phyloP scores from a whole-genome alignment of 2,797 vertebrate species.

The Diplodus sargus region DNA sequence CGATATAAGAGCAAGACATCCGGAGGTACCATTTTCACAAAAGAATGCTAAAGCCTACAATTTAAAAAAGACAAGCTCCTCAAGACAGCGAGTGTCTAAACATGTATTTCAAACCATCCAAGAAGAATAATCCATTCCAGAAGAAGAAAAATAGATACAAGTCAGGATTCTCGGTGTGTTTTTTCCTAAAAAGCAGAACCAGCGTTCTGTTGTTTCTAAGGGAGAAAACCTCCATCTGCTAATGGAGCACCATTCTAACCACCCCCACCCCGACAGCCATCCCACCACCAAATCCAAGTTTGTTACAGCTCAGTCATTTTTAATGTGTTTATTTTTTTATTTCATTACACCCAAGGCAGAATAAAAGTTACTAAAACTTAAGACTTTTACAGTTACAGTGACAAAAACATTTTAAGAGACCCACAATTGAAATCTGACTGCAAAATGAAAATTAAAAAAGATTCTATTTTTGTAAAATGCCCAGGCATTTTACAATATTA shows the following conservation, averaged over 20 bases:
- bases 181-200: constrained; percentile 90
- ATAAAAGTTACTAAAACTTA: constrained; percentile 98
- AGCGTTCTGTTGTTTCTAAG: constrained; percentile 89
- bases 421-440: constrained; percentile 98
- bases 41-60: constrained; percentile 90
- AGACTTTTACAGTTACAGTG: constrained; percentile 99
- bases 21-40: constrained; percentile 89
- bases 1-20: constrained; percentile 68
- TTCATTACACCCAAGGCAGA: constrained; percentile 98
- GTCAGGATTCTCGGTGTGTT: constrained; percentile 88
- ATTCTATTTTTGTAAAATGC: constrained; percentile 97
- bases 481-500: constrained; percentile 99
- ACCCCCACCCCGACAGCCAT: constrained; percentile 20
- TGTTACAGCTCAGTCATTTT: constrained; percentile 73
- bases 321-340: constrained; percentile 80
- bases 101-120: constrained; percentile 94
- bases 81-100: constrained; percentile 96
- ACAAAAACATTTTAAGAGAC: constrained; percentile 99
- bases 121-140: constrained; percentile 94
- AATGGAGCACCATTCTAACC: constrained; percentile 78
- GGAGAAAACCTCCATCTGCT: constrained; percentile 86
- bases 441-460: constrained; percentile 91
- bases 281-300: constrained; percentile 64
- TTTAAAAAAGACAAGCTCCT: constrained; percentile 94
- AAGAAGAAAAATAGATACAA: constrained; percentile 94